phyloP scores from a whole-genome alignment of 2,797 vertebrate genomes.

The Falco biarmicus region DNA sequence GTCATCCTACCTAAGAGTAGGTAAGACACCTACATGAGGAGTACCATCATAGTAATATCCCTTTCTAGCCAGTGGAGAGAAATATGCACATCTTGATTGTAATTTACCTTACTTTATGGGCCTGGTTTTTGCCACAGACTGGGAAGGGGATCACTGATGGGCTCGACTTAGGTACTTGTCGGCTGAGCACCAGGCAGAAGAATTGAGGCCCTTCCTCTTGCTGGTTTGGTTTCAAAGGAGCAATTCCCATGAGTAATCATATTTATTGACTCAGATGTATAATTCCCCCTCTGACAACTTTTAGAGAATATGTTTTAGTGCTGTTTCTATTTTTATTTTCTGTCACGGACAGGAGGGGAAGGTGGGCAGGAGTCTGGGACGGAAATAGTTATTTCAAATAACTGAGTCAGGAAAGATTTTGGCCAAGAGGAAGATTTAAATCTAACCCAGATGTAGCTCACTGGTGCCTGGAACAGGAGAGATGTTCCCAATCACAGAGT shows the following conservation, averaged over 20 bases:
- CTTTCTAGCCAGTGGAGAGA: background rate
- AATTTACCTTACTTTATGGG: background rate
- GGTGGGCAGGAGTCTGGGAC: constrained; percentile 26
- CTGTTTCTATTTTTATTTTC: constrained; percentile 38
- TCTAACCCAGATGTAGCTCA: constrained; percentile 54
- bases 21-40: background rate
- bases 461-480: constrained; percentile 30
- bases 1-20: background rate
- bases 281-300: background rate
- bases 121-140: background rate
- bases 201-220: background rate
- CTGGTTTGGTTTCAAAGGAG: background rate
- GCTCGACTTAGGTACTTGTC: background rate
- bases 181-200: background rate
- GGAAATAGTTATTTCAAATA: constrained; percentile 59
- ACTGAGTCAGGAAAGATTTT: constrained; percentile 64
- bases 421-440: constrained; percentile 53
- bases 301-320: background rate
- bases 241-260: background rate
- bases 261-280: constrained; percentile 13
- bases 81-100: background rate
- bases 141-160: background rate
- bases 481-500: constrained; percentile 37
- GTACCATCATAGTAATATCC: background rate
- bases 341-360: background rate